Percentiles rank a stretch among this genome's conserved stretches.
Evolutionary conservation across 2,797 vertebrate species (phyloP).

Genomic region (Neosalanx taihuensis): DNA sequence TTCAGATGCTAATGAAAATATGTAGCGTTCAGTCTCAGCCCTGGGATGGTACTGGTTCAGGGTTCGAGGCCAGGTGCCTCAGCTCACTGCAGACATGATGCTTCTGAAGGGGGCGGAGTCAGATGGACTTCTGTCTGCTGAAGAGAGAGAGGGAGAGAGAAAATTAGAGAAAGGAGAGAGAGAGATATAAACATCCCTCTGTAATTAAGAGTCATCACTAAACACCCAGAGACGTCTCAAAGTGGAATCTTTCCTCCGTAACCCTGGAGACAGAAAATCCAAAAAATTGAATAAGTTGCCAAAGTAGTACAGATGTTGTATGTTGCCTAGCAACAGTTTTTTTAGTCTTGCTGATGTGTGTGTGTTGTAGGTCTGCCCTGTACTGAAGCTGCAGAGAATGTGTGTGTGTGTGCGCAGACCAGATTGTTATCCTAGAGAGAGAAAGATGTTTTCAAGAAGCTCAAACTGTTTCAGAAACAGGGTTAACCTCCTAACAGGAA

Average conservation of each 20-base stretch:
- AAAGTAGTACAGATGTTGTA: slow-evolving; percentile 78
- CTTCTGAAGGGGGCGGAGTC: too few species aligned
- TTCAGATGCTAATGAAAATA: slow-evolving; percentile 64
- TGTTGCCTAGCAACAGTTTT: slow-evolving; percentile 81
- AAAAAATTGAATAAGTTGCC: slow-evolving; percentile 70
- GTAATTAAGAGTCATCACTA: slow-evolving; percentile 48
- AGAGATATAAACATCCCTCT: slow-evolving; percentile 30
- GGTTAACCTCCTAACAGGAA: slow-evolving; percentile 7
- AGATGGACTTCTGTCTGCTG: too few species aligned
- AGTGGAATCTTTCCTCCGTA: slow-evolving; percentile 68
- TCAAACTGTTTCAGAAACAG: slow-evolving; percentile 9
- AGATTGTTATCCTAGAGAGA: slow-evolving; percentile 9
- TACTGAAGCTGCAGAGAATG: slow-evolving; percentile 68
- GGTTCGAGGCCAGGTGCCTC: too few species aligned
- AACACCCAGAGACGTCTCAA: slow-evolving; percentile 50
- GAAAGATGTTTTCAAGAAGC: slow-evolving; percentile 1
- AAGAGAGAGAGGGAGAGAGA: neutral
- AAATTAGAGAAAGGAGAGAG: neutral
- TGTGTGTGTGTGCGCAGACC: slow-evolving; percentile 63
- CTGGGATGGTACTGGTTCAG: slow-evolving; percentile 33
- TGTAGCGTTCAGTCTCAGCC: slow-evolving; percentile 58
- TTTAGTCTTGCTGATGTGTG: slow-evolving; percentile 50
- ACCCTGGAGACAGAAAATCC: slow-evolving; percentile 74
- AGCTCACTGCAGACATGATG: too few species aligned
- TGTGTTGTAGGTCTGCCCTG: slow-evolving; percentile 53